Evolutionary conservation across 2,113 vertebrate genomes (phyloP), one percentile per base, ranked within the genome.

Genomic region (Ibidorhyncha struthersii): DNA sequence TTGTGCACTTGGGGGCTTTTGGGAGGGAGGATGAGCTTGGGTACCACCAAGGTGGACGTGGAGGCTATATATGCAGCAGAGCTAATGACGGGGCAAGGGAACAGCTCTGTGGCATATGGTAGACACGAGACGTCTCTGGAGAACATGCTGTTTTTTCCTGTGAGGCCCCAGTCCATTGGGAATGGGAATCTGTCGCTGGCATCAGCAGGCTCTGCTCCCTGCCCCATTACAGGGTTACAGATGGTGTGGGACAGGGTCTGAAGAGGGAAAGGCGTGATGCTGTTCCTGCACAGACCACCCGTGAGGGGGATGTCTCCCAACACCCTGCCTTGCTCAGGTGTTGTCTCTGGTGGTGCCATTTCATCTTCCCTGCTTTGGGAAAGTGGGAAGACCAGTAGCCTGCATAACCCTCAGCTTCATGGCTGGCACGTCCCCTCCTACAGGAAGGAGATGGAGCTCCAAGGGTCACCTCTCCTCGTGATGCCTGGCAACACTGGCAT

Each of bases 391-490:
- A 34, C 19, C 30, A 8, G 14, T 1, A 77, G 15, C 34, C 63
- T 84, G 19, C 5, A 6, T 36, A 63, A 25, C 12, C 36, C n/a
- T 18, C 5, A 32, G 36, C 47, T 65, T 34, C 0, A 0, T 40
- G 90, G 30, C 27, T 50, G 89, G 40, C 65, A 49, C 10, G 1
- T 62, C 26, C 21, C 12, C 34, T 67, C 2, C 41, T 79, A 6
- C 17, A 25, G n/a, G 45, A 58, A 45, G 56, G 36, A 70, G 18
- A n/a, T 32, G n/a, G n/a, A 8, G 26, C 52, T 90, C 14, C 32
- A 53, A 56, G 34, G 22, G 34, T 20, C 2, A 1, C 25, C 27
- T 41, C 5, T 5, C 13, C 9, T 59, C 1, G 1, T 27, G 14
- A 19, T 38, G 26, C 52, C 59, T 29, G 53, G 47, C 67, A 73